Conservation (phyloP, 1,140 invertebrate species). For the Rhyzopertha dominica region DNA sequence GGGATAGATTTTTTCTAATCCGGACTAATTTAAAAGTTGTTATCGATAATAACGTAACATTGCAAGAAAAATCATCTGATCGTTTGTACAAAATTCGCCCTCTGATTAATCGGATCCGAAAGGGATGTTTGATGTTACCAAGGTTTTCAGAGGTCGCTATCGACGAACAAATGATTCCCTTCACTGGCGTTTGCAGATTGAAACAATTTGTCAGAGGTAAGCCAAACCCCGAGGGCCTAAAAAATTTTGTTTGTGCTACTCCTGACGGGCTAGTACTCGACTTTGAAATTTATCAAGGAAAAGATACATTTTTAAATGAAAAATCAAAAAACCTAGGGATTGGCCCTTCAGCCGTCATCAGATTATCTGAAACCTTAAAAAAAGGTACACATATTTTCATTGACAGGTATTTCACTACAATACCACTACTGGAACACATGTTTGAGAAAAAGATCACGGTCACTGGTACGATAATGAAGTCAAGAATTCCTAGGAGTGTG, state of each 20-base stretch:
- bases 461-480: conserved; percentile 12
- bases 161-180: conserved; percentile 25
- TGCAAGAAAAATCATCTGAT: neutral
- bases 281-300: too few species aligned
- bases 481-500: conserved; percentile 6
- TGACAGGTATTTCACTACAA: conserved; percentile 13
- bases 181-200: conserved; percentile 13
- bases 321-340: conserved; percentile 10
- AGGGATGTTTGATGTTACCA: conserved; percentile 12
- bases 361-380: conserved; percentile 13
- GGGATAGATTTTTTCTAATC: neutral
- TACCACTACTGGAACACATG: conserved; percentile 11
- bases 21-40: neutral
- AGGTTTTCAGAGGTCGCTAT: conserved; percentile 11
- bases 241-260: conserved; percentile 21
- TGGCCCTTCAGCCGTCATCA: too few species aligned
- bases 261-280: conserved; percentile 16
- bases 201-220: conserved; percentile 24
- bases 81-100: conserved; percentile 12
- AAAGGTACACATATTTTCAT: conserved; percentile 11
- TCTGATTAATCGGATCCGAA: conserved; percentile 6
- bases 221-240: conserved; percentile 16
- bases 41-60: neutral
- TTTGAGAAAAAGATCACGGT: conserved; percentile 7
- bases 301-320: conserved; percentile 4